Evolutionary conservation across 2,888 invertebrate genomes (phyloP).

Genomic region (Ochlodes sylvanus): DNA sequence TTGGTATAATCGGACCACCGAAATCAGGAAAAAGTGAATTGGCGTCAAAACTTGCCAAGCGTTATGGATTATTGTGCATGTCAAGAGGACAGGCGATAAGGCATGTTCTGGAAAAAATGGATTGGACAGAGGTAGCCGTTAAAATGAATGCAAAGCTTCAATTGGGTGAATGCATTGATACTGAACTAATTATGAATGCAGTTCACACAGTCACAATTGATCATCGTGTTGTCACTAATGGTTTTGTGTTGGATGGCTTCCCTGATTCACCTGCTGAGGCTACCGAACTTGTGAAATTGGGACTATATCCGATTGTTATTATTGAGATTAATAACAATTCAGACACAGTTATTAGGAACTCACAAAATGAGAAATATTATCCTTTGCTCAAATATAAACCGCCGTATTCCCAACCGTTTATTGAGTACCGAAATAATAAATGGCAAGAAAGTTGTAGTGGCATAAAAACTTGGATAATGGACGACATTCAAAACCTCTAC

Average conservation of each 20-base stretch:
- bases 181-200: constrained; percentile 76
- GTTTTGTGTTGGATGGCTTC: constrained; percentile 87
- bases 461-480: constrained; percentile 78
- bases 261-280: constrained; percentile 81
- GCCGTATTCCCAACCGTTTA: constrained; percentile 65
- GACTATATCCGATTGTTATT: constrained; percentile 85
- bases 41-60: constrained; percentile 79
- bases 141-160: constrained; percentile 67
- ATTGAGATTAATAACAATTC: constrained; percentile 77
- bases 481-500: constrained; percentile 83
- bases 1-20: constrained; percentile 86
- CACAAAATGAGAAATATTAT: constrained; percentile 65
- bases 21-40: constrained; percentile 86
- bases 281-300: constrained; percentile 72
- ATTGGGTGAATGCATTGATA: constrained; percentile 71
- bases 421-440: constrained; percentile 69
- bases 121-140: constrained; percentile 79
- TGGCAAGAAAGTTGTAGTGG: constrained; percentile 65
- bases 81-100: constrained; percentile 83
- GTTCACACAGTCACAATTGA: constrained; percentile 82
- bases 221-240: constrained; percentile 77
- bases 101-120: constrained; percentile 73
- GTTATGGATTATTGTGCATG: constrained; percentile 82
- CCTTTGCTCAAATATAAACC: constrained; percentile 63
- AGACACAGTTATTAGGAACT: constrained; percentile 65